Base-by-base conservation (phyloP, 2,797 vertebrate genomes). In the Adrianichthys oophorus region DNA sequence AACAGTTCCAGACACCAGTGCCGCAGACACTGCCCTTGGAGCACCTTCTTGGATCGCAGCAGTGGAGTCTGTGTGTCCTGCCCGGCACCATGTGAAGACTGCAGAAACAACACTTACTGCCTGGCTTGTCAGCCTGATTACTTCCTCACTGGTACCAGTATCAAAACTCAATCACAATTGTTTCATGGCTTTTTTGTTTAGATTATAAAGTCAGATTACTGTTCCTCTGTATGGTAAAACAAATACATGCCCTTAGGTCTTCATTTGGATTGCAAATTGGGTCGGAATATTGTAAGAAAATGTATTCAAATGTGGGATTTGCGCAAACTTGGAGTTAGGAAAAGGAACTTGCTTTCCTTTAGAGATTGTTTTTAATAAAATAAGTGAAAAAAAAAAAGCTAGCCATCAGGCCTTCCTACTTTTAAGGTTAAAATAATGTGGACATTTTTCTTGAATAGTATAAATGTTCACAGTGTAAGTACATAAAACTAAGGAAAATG, bases 1-100 rank as follows among this genome's bases (percentile, higher is more conserved):
- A 64, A 5, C 65, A 94, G 93, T 56, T 93, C 91, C 85, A 88
- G 84, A 65, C 90, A 91, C 61, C 91, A 90, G 83, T 94, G 93
- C 84, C 91, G 90, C 32, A 83, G 83, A 55, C 90, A 92, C 74
- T 94, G 93, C 62, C 92, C 93, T 7, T 90, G 86, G 76, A 89
- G 86, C 82, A 92, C 86, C 42, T 93, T 88, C 5, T 86, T 90
- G 61, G 91, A 94, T 61, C 66, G 52, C 42, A 75, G 70, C 16
- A 67, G 90, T 43, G 85, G 85, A 44, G 55, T 89, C 60, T 94
- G 93, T 67, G 65, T 91, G 62, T 56, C 75, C 67, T 94, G 93
- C 63, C 80, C 85, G 3, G 59, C 84, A 7, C 87, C 84, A 3
- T 94, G 93, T 76, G 79, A 87, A 41, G 91, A 93, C 40, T 94